A percentile compares a stretch with the other conserved stretches of the same genome.
Evolutionary conservation across 1,140 invertebrate species (phyloP).

Genomic region (Brachystomella parvula): DNA sequence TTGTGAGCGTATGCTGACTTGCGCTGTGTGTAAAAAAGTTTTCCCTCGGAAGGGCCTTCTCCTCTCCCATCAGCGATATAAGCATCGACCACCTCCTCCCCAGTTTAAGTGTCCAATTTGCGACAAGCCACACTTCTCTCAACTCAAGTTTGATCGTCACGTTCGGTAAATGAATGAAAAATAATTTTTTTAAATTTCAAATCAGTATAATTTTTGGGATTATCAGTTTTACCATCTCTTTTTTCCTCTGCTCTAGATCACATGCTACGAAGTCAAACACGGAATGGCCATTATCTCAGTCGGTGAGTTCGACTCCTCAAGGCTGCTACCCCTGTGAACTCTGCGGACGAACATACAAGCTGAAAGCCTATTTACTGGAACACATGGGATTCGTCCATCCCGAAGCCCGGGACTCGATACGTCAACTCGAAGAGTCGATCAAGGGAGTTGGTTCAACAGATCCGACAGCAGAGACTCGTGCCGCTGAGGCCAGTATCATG

Average conservation of each 20-base stretch:
- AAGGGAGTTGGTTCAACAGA: too few relatives aligned
- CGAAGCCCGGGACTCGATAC: not conserved
- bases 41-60: not conserved
- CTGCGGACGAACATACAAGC: not conserved
- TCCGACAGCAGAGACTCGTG: too few relatives aligned
- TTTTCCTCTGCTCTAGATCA: not conserved
- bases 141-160: not conserved
- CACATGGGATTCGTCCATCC: not conserved
- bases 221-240: too few relatives aligned
- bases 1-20: slow-evolving; percentile 1
- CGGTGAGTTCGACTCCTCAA: not conserved
- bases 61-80: not conserved
- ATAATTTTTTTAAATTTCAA: not conserved
- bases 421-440: too few relatives aligned
- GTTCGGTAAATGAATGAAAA: not conserved
- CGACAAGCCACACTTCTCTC: slow-evolving; percentile 5
- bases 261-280: not conserved
- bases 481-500: too few relatives aligned
- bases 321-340: not conserved
- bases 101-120: slow-evolving; percentile 6
- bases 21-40: not conserved
- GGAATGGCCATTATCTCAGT: not conserved
- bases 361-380: not conserved
- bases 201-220: too few relatives aligned
- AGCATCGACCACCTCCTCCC: not conserved